Evolutionary conservation across 2,888 invertebrate genomes (phyloP), one percentile per base, ranked within the genome.

Genomic region (Alloscopus bannaensis): DNA sequence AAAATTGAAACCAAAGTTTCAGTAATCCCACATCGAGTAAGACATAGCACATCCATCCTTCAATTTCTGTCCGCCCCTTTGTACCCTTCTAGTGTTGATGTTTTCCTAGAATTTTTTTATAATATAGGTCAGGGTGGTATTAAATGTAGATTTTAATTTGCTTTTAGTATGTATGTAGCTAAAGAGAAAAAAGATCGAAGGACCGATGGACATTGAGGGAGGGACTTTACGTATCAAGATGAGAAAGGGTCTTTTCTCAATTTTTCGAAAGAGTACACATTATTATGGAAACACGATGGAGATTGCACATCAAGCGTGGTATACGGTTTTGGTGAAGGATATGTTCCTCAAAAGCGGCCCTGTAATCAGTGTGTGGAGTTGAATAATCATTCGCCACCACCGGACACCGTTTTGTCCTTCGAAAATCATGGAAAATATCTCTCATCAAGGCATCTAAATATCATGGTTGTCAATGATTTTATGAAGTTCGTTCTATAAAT

Each of bases 71-170:
- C 84, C 81, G 81, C 83, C 81, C 81, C 76, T 64, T 65, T 60
- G 24, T 65, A 76, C 64, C 59, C 76, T 81, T 76, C 45, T 70
- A n/a, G n/a, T 81, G 64, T 73, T 64, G 80, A 83, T 83, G 81
- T 83, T 83, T 83, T 83, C 75, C 80, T 68, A 80, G 82, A 84
- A 84, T 72, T 55, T 20, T 59, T 83, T 83, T 80, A 85, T 85
- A 82, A 85, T 85, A 81, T 85, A 85, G 85, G 85, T 85, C 85
- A 85, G 82, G 83, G 66, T 69, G 80, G 79, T 66, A 83, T 85
- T 81, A 84, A 81, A 84, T 81, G 75, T 72, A 64, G 81, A 83
- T 84, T 83, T 84, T 84, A 84, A 85, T 85, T 85, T 83, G 75
- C 62, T 60, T 36, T 20, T n/a, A n/a, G n/a, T n/a, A n/a, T n/a